phyloP scores from a whole-genome alignment of 2,888 invertebrate genomes.

The Drosophila antonietae region DNA sequence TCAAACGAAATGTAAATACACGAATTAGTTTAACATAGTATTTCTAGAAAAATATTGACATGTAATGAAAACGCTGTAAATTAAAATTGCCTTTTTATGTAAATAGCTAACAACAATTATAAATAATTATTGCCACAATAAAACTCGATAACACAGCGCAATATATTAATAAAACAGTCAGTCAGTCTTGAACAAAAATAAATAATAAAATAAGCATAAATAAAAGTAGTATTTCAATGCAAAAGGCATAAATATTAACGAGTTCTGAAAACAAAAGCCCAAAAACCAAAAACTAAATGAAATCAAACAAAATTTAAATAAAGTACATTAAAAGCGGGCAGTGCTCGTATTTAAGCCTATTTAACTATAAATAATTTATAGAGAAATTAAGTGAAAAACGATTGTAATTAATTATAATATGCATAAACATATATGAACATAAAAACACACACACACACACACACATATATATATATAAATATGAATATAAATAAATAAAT shows the following conservation, averaged over 20 bases:
- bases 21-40: conserved; percentile 20
- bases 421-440: conserved; percentile 26
- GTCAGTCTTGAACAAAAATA: conserved; percentile 28
- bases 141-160: conserved; percentile 31
- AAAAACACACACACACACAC: conserved; percentile 13
- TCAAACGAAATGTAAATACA: conserved; percentile 42
- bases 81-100: conserved; percentile 59
- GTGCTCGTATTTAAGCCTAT: conserved; percentile 38
- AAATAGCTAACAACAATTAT: conserved; percentile 55
- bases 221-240: conserved; percentile 13
- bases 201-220: not conserved
- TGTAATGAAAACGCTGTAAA: conserved; percentile 51
- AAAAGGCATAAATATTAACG: conserved; percentile 27
- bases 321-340: conserved; percentile 18
- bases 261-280: conserved; percentile 28
- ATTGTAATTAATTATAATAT: conserved; percentile 47
- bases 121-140: conserved; percentile 43
- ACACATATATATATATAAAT: conserved; percentile 29
- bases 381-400: conserved; percentile 17
- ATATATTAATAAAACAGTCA: conserved; percentile 27
- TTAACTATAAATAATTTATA: conserved; percentile 40
- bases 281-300: conserved; percentile 14
- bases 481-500: conserved; percentile 36
- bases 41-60: conserved; percentile 15
- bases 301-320: conserved; percentile 18